These are phyloP conservation scores for Neocrepidodera transversa DNA, from an alignment of 2,888 invertebrate genomes.

Conservation along the genomic window DNA sequence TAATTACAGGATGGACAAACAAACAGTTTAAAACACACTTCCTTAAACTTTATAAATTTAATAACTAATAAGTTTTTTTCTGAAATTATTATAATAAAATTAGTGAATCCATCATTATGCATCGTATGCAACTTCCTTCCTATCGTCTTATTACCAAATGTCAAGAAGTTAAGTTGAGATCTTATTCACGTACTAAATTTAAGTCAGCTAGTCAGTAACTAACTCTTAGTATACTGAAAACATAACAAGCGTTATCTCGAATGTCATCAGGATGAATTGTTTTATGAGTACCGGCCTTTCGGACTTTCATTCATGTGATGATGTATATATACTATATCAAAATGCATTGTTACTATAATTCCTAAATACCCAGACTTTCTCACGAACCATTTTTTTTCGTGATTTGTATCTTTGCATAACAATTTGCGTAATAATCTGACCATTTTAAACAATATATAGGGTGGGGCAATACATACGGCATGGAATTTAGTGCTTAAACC, in stretches of 20 bases:
- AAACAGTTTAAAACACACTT: neutral
- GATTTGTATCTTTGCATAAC: neutral
- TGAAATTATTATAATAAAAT: conserved; percentile 6
- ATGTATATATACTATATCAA: conserved; percentile 1
- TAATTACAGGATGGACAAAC: neutral
- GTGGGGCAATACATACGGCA: too few species aligned
- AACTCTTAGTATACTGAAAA: conserved; percentile 26
- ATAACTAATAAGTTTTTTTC: too few species aligned
- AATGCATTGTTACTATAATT: conserved; percentile 7
- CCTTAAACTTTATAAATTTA: conserved; percentile 2
- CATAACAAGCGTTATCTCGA: conserved; percentile 32
- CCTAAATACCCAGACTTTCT: conserved; percentile 23
- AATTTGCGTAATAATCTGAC: too few species aligned
- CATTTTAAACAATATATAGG: too few species aligned
- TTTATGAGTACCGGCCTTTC: conserved; percentile 25
- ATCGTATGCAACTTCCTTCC: conserved; percentile 21
- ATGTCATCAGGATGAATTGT: conserved; percentile 34
- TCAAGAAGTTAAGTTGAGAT: conserved; percentile 23
- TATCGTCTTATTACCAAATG: conserved; percentile 25
- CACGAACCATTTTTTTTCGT: conserved; percentile 15
- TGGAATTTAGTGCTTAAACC: too few species aligned
- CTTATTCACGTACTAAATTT: conserved; percentile 33
- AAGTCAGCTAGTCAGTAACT: conserved; percentile 28
- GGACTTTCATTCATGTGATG: conserved; percentile 33
- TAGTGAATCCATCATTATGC: conserved; percentile 11